Conservation (phyloP, 2,888 invertebrate genomes). For the Folsomia candida region DNA sequence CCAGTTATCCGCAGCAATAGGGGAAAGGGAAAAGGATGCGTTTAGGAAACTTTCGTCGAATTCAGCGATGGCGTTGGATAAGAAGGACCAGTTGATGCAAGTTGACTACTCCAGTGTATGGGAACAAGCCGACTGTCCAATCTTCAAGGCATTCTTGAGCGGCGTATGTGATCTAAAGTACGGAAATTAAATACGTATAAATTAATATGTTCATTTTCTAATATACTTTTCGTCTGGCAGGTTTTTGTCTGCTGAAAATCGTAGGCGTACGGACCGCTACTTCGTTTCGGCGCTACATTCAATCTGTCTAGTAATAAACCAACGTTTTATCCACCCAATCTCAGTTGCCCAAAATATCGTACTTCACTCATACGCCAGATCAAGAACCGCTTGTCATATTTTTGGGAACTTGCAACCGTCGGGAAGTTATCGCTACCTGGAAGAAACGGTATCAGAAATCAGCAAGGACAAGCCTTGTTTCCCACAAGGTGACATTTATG, state of each 20-base stretch:
- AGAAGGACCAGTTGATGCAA: background rate
- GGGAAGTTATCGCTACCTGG: background rate
- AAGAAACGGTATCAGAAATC: background rate
- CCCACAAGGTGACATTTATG: constrained; percentile 3
- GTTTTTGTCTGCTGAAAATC: background rate
- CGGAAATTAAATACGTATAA: background rate
- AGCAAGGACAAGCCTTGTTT: background rate
- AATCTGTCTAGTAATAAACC: background rate
- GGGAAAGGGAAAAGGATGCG: no score
- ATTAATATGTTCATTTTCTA: background rate
- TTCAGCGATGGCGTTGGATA: no score
- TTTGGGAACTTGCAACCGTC: background rate
- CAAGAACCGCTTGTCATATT: background rate
- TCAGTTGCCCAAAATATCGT: constrained; percentile 2
- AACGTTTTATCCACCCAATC: background rate
- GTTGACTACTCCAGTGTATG: background rate
- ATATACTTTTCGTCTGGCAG: background rate
- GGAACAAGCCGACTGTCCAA: background rate
- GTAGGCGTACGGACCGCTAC: background rate
- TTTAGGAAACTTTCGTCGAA: no score
- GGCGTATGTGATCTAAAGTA: background rate
- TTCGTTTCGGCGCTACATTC: background rate
- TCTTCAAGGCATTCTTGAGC: background rate
- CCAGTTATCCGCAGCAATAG: no score
- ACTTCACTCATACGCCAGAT: constrained; percentile 2